Evolutionary conservation across 1,140 invertebrate genomes (phyloP).

Genomic region (Bombus polaris): DNA sequence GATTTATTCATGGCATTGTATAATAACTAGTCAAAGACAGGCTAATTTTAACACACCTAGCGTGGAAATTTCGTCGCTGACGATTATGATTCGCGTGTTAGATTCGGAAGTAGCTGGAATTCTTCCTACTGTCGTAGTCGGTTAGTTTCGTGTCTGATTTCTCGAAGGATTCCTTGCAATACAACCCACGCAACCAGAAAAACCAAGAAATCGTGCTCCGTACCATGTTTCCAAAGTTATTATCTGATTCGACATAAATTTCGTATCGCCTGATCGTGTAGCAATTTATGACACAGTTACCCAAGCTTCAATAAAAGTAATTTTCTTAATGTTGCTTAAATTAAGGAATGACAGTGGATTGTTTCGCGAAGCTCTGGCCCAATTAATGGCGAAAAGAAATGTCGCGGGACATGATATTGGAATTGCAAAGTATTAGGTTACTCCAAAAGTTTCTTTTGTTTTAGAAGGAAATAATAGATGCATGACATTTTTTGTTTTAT

Average conservation of each 20-base stretch:
- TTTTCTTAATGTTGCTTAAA: too few species aligned
- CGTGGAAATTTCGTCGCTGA: too few species aligned
- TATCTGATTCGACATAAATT: constrained; percentile 6
- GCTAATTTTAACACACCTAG: too few species aligned
- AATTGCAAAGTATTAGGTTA: too few species aligned
- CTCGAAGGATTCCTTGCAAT: background rate
- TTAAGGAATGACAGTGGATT: background rate
- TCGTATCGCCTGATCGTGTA: background rate
- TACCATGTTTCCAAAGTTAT: background rate
- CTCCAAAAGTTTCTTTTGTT: too few species aligned
- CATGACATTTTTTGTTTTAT: too few species aligned
- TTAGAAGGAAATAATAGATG: too few species aligned
- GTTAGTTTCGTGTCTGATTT: background rate
- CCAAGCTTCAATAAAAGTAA: background rate
- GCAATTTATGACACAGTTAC: background rate
- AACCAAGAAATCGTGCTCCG: background rate
- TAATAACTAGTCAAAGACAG: too few species aligned
- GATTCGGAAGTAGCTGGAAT: too few species aligned
- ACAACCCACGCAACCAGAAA: background rate
- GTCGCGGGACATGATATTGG: background rate
- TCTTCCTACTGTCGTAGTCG: too few species aligned
- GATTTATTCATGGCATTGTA: too few species aligned
- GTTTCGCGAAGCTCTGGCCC: background rate
- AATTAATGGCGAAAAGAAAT: background rate
- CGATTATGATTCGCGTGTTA: too few species aligned